A percentile compares a stretch with the other conserved stretches of the same genome.
Conservation (phyloP, 30 jellyfish, hydroid and myxozoan genomes). For the Catostylus mosaicus region DNA sequence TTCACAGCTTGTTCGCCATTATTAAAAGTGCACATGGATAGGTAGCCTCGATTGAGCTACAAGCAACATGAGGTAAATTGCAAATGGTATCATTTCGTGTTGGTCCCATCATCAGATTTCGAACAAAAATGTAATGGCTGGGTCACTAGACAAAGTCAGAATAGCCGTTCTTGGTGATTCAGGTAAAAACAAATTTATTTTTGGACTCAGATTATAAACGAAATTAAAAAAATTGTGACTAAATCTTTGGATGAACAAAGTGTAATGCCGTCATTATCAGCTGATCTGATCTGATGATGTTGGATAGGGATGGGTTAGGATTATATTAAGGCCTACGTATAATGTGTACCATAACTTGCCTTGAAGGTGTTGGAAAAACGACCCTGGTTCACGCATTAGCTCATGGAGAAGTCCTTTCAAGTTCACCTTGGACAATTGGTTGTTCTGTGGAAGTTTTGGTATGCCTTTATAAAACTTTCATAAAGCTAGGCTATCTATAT, state of each 20-base stretch:
- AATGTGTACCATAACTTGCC: no score
- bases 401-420: conserved; percentile 58
- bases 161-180: conserved; percentile 90
- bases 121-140: conserved; percentile 83
- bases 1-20: conserved; percentile 26
- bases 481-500: not conserved
- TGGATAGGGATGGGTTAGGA: no score
- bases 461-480: not conserved
- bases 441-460: conserved; percentile 94
- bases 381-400: conserved; percentile 85
- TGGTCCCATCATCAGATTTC: no score
- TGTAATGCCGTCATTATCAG: no score
- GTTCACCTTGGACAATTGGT: conserved; percentile 96
- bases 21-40: conserved; percentile 5
- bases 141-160: conserved; percentile 74
- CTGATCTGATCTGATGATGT: no score
- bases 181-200: no score
- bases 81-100: not conserved
- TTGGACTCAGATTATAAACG: no score
- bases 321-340: no score
- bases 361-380: conserved; percentile 99
- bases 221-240: no score
- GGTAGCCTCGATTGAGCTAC: not conserved
- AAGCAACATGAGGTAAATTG: not conserved
- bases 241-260: no score